Base-by-base conservation (phyloP, 2,113 vertebrate species). In the Urocynchramus pylzowi region DNA sequence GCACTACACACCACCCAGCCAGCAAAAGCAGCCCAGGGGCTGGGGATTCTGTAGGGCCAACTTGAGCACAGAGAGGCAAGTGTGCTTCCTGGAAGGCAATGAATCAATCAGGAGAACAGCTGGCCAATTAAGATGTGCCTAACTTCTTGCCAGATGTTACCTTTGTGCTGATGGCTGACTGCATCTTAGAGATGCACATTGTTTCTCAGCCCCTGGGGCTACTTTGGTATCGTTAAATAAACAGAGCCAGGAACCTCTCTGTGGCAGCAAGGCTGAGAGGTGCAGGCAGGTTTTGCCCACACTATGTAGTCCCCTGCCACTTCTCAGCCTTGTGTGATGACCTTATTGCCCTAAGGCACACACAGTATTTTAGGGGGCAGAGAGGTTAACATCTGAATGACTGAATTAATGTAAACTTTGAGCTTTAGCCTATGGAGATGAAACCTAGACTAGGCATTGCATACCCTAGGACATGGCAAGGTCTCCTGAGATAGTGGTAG, bases 101-200 rank as follows among this genome's bases (percentile, higher is more conserved):
- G 93, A 95, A 96, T 97, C 96, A 97, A 95, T 94, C 94, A 89
- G 60, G 89, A 67, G 60, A 95, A 78, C 96, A 97, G 95, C 94
- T 95, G 96, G 95, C 76, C 94, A 75, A 96, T 95, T 95, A 96
- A 87, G 47, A 89, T 41, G 65, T 94, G 84, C 60, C 41, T 81
- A 95, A 84, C 96, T 95, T 93, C 80, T 93, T 87, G 80, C 91
- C 96, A 97, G 96, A 97, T 95, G 96, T 95, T 97, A 96, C 93
- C 94, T 95, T 90, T 70, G 77, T 70, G 65, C 39, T 96, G 93
- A 87, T 91, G 95, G 89, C 94, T 97, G 94, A 95, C 80, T 95
- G 95, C 95, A 78, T 95, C 94, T 96, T 93, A 92, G 94, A 95
- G 91, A 95, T 74, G 84, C 86, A 95, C 96, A 81, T 63, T 92